A percentile compares a stretch with the other conserved stretches of the same genome.
Conservation (phyloP, 2,888 invertebrate genomes). For the Athrips mouffetella region DNA sequence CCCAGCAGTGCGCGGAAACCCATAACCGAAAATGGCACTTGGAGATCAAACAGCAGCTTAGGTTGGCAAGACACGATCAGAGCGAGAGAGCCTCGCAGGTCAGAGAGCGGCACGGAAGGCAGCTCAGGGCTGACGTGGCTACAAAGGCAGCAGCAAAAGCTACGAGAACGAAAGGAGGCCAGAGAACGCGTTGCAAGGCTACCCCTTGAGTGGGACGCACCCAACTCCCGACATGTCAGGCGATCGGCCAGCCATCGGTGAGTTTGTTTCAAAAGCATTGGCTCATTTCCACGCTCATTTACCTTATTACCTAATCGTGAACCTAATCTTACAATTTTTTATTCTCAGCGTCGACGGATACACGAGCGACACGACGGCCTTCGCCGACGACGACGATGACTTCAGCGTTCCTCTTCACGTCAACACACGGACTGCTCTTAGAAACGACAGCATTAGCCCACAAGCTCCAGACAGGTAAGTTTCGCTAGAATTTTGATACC, state of each 20-base stretch:
- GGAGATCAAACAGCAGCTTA: slow-evolving; percentile 62
- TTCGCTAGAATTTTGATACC: background rate
- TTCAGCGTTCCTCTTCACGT: slow-evolving; percentile 84
- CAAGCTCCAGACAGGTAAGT: slow-evolving; percentile 69
- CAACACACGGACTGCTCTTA: slow-evolving; percentile 73
- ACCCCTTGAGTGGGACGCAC: slow-evolving; percentile 81
- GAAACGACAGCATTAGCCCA: slow-evolving; percentile 65
- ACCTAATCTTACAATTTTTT: no score
- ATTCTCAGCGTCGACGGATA: slow-evolving; percentile 82
- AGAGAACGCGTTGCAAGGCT: slow-evolving; percentile 84
- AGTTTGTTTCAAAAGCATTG: slow-evolving; percentile 10
- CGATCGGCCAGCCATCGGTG: slow-evolving; percentile 75
- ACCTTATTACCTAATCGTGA: no score
- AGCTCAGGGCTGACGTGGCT: slow-evolving; percentile 85
- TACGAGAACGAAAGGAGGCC: slow-evolving; percentile 86
- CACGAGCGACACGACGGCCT: slow-evolving; percentile 87
- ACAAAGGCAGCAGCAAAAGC: slow-evolving; percentile 88
- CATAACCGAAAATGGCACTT: slow-evolving; percentile 58
- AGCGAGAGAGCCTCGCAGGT: slow-evolving; percentile 58
- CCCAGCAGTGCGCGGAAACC: slow-evolving; percentile 51
- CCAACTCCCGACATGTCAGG: slow-evolving; percentile 66
- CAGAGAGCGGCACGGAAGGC: slow-evolving; percentile 58
- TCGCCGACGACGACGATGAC: slow-evolving; percentile 86
- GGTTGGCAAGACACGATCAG: slow-evolving; percentile 63
- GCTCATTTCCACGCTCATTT: no score